Evolutionary conservation across 2,888 invertebrate genomes (phyloP).

Genomic region (Choristoneura rosaceana): DNA sequence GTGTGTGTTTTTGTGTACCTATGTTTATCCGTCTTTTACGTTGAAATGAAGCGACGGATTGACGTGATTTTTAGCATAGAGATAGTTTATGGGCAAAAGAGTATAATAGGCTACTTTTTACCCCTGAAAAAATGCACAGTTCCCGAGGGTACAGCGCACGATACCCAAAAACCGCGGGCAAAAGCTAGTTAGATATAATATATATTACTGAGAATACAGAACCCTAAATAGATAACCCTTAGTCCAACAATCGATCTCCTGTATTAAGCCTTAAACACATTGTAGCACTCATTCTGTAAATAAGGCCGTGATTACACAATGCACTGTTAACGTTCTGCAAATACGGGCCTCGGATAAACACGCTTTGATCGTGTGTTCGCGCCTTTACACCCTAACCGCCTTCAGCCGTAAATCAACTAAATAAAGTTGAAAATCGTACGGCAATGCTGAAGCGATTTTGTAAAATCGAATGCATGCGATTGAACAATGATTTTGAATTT

Average conservation of each 20-base stretch:
- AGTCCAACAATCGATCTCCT: not conserved
- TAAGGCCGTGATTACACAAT: slow-evolving; percentile 19
- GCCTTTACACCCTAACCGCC: not conserved
- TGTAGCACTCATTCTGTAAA: slow-evolving; percentile 1
- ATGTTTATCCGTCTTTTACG: too few relatives aligned
- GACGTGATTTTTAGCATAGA: too few relatives aligned
- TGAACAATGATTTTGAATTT: slow-evolving; percentile 13
- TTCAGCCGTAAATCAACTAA: not conserved
- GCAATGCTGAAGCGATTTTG: not conserved
- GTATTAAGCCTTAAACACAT: slow-evolving; percentile 8
- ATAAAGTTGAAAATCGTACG: not conserved
- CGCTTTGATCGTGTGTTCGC: slow-evolving; percentile 12
- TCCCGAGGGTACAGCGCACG: too few relatives aligned
- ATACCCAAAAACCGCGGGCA: too few relatives aligned
- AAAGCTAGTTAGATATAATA: too few relatives aligned
- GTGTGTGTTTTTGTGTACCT: too few relatives aligned
- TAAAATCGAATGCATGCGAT: not conserved
- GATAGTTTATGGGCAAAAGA: too few relatives aligned
- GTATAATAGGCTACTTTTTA: too few relatives aligned
- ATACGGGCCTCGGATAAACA: slow-evolving; percentile 15
- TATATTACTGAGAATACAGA: too few relatives aligned
- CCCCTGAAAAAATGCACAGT: too few relatives aligned
- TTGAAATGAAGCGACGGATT: too few relatives aligned
- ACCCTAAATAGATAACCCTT: not conserved
- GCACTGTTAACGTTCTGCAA: slow-evolving; percentile 18